Conservation (phyloP, 2,888 invertebrate genomes). For the Metacarcinus magister region DNA sequence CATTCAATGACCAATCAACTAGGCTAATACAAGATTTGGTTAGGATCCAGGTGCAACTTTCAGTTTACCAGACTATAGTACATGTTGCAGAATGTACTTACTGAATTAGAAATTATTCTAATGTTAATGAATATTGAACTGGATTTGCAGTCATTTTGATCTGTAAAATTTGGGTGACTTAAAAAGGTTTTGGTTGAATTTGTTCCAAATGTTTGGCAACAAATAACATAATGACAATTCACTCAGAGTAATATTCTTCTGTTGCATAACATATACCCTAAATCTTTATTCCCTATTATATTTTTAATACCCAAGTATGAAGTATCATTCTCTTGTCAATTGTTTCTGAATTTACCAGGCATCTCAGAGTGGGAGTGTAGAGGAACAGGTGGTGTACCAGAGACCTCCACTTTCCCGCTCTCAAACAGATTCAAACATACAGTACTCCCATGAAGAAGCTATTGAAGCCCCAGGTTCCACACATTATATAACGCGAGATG, state of each 20-base stretch:
- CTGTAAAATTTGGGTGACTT: background rate
- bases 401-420: slow-evolving; percentile 92
- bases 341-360: slow-evolving; percentile 87
- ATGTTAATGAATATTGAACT: background rate
- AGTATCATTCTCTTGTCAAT: background rate
- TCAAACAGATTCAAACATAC: slow-evolving; percentile 96
- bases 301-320: no score
- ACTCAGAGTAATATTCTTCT: background rate
- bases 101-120: background rate
- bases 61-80: no score
- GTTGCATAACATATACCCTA: background rate
- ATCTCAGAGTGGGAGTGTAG: slow-evolving; percentile 87
- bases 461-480: slow-evolving; percentile 95
- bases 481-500: slow-evolving; percentile 97
- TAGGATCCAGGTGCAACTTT: no score
- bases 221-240: background rate
- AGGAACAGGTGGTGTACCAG: slow-evolving; percentile 88
- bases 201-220: background rate
- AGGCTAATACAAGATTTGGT: no score
- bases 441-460: slow-evolving; percentile 93
- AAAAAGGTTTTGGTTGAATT: background rate
- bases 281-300: background rate
- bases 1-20: no score
- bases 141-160: background rate
- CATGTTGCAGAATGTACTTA: background rate